Conservation (phyloP, 1,140 invertebrate species). For the Conus betulinus region DNA sequence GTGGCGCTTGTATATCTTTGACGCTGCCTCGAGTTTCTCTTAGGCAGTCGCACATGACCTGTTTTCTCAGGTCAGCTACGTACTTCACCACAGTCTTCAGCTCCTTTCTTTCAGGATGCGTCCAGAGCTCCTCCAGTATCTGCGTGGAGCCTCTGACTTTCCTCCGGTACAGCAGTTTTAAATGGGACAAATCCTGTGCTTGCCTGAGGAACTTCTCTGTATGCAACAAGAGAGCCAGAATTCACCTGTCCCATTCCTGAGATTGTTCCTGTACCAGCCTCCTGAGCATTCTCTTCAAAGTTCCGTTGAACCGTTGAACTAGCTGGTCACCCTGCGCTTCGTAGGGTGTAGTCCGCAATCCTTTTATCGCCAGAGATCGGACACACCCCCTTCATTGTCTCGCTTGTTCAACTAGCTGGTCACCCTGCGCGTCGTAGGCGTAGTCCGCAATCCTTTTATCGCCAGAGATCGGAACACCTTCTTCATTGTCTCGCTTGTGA, state of each 20-base stretch:
- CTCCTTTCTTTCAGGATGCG: no score
- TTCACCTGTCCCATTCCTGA: slow-evolving; percentile 64
- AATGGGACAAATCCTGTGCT: no score
- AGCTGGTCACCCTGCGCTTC: slow-evolving; percentile 32
- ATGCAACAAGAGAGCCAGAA: no score
- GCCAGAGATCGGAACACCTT: slow-evolving; percentile 38
- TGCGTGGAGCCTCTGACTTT: no score
- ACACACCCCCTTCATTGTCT: slow-evolving; percentile 32
- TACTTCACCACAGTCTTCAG: no score
- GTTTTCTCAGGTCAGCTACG: no score
- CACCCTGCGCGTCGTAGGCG: slow-evolving; percentile 37
- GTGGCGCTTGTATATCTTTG: no score
- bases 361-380: slow-evolving; percentile 31
- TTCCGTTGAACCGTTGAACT: slow-evolving; percentile 11
- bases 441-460: slow-evolving; percentile 29
- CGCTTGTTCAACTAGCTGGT: slow-evolving; percentile 8
- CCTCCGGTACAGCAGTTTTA: no score
- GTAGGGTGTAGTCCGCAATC: slow-evolving; percentile 36
- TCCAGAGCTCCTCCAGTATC: no score
- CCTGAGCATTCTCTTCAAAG: slow-evolving; percentile 48
- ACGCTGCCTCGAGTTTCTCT: no score
- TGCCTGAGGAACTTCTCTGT: no score
- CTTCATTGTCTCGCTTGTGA: slow-evolving; percentile 11
- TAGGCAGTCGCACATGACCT: no score
- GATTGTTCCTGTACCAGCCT: slow-evolving; percentile 52